Percentiles rank a stretch among this genome's conserved stretches.
These are phyloP conservation scores for Epirrhoe tristata DNA, from an alignment of 2,888 invertebrate genomes.

Conservation along the genomic window DNA sequence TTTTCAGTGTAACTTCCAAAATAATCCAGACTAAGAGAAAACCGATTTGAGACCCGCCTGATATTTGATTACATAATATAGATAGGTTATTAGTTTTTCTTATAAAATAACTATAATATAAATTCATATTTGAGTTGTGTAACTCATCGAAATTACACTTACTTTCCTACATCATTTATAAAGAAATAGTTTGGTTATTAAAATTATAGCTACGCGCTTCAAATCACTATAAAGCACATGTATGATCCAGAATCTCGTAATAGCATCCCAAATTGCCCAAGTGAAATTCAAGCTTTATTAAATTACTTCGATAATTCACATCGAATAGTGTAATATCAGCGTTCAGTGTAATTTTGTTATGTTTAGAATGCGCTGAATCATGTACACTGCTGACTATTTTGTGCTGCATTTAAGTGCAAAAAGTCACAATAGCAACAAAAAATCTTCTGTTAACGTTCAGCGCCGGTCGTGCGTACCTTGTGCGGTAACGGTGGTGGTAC, in stretches of 20 bases:
- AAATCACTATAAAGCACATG: background rate
- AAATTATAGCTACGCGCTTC: background rate
- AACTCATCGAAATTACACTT: background rate
- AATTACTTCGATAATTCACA: slow-evolving; percentile 47
- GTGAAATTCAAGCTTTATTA: slow-evolving; percentile 56
- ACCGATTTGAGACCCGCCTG: too few species aligned
- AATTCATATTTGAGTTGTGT: background rate
- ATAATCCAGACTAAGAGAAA: background rate
- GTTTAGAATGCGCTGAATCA: slow-evolving; percentile 77
- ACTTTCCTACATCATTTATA: too few species aligned
- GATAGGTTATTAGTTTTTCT: too few species aligned
- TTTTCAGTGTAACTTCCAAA: too few species aligned
- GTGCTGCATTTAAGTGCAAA: slow-evolving; percentile 78
- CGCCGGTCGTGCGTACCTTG: slow-evolving; percentile 70
- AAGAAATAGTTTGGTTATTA: background rate
- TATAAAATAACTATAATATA: background rate
- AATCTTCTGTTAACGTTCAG: slow-evolving; percentile 53
- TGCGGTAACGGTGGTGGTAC: slow-evolving; percentile 69
- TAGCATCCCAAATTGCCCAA: slow-evolving; percentile 52
- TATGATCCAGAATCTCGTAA: slow-evolving; percentile 31
- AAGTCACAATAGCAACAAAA: slow-evolving; percentile 65
- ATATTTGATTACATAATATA: too few species aligned
- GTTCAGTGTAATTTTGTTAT: slow-evolving; percentile 72
- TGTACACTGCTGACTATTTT: slow-evolving; percentile 44
- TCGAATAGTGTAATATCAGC: slow-evolving; percentile 63